Conservation (phyloP, 2,888 invertebrate species). For the Leptura quadrifasciata region DNA sequence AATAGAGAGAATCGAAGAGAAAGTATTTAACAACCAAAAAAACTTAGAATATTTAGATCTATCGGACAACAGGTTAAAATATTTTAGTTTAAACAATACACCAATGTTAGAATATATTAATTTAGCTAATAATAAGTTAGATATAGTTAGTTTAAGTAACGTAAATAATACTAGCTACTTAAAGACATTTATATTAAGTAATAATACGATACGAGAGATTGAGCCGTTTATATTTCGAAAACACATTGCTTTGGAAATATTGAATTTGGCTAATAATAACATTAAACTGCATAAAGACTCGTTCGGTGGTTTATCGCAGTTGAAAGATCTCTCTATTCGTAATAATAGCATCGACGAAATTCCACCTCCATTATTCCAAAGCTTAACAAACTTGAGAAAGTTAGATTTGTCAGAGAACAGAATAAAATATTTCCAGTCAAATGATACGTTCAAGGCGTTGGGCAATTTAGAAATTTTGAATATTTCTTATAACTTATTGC, state of each 20-base stretch:
- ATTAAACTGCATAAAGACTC: conserved; percentile 54
- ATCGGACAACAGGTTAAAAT: conserved; percentile 57
- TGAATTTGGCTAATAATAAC: conserved; percentile 63
- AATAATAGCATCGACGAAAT: conserved; percentile 62
- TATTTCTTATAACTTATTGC: conserved; percentile 66
- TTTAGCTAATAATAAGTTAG: conserved; percentile 61
- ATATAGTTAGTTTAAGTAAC: conserved; percentile 45
- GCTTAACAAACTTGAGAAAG: conserved; percentile 59
- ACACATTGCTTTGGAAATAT: conserved; percentile 50
- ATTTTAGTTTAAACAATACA: conserved; percentile 55
- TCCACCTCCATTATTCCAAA: conserved; percentile 59
- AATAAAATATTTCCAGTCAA: conserved; percentile 52
- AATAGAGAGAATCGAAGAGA: conserved; percentile 51
- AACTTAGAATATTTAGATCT: conserved; percentile 58
- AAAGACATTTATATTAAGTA: conserved; percentile 54
- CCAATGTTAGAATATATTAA: conserved; percentile 60
- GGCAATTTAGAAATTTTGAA: conserved; percentile 65
- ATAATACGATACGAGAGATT: conserved; percentile 59
- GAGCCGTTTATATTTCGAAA: conserved; percentile 49
- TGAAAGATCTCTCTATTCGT: conserved; percentile 60
- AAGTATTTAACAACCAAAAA: conserved; percentile 54
- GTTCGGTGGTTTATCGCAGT: conserved; percentile 57
- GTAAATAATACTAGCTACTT: conserved; percentile 52
- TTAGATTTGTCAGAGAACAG: conserved; percentile 67
- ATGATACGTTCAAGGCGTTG: conserved; percentile 59